These are phyloP conservation scores for Petrocephalus sullivani DNA, from an alignment of 2,797 vertebrate species.

Conservation along the genomic window DNA sequence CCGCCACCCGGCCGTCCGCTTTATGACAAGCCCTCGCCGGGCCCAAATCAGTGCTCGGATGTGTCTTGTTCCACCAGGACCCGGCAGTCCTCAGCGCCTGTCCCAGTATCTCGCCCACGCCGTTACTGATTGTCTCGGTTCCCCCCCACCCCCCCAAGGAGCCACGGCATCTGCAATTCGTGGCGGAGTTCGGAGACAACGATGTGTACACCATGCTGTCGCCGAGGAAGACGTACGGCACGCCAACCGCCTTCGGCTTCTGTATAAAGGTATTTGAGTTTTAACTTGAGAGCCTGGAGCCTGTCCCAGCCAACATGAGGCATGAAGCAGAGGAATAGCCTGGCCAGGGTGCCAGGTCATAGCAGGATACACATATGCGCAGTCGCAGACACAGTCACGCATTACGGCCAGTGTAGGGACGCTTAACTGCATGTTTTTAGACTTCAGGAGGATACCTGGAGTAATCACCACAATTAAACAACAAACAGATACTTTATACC, in stretches of 20 bases:
- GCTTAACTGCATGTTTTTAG: not conserved
- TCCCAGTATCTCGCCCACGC: not conserved
- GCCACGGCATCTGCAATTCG: conserved; percentile 92
- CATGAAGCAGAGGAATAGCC: not conserved
- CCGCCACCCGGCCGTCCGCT: not conserved
- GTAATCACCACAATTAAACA: not conserved
- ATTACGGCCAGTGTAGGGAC: not conserved
- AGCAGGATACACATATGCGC: not conserved
- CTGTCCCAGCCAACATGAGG: not conserved
- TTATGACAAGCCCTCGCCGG: not conserved
- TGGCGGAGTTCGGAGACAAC: conserved; percentile 86
- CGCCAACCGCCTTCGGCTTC: conserved; percentile 84
- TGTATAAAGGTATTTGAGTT: conserved; percentile 82
- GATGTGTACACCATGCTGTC: conserved; percentile 81
- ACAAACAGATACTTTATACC: not conserved
- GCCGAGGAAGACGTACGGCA: conserved; percentile 80
- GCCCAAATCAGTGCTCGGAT: not conserved
- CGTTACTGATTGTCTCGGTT: not conserved
- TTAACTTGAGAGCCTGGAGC: not conserved
- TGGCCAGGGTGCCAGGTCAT: not conserved
- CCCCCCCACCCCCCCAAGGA: conserved; percentile 61
- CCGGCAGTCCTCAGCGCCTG: not conserved
- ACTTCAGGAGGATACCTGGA: not conserved
- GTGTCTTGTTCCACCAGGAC: not conserved
- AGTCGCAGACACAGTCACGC: not conserved